These are phyloP conservation scores for Lithodes maja DNA, from an alignment of 2,888 invertebrate species.

Conservation along the genomic window DNA sequence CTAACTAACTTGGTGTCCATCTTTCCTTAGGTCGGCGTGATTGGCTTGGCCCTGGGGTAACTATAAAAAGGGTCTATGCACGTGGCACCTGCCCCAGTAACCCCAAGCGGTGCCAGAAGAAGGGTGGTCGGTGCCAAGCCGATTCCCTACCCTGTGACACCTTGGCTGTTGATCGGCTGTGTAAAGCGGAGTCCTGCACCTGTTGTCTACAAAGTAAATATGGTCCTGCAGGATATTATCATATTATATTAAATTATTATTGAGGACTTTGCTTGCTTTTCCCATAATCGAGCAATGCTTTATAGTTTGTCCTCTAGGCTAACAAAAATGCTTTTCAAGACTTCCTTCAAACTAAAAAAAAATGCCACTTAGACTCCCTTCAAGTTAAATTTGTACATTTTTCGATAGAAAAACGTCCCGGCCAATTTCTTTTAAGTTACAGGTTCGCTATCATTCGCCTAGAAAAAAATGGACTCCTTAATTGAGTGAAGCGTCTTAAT, in stretches of 20 bases:
- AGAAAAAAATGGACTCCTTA: background rate
- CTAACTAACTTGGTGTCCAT: background rate
- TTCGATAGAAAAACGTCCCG: too few relatives aligned
- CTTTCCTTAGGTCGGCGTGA: background rate
- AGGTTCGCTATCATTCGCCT: background rate
- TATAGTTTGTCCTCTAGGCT: too few relatives aligned
- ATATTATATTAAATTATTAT: background rate
- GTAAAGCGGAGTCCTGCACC: background rate
- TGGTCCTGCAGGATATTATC: background rate
- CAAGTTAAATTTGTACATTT: too few relatives aligned
- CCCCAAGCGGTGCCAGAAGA: background rate
- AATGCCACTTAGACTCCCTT: too few relatives aligned
- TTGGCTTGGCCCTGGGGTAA: background rate
- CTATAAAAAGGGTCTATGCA: background rate
- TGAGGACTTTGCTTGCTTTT: background rate
- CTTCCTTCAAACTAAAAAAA: too few relatives aligned
- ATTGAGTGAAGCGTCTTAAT: too few relatives aligned
- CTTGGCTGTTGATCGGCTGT: background rate
- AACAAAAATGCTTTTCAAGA: too few relatives aligned
- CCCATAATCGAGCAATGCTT: background rate
- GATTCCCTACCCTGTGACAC: background rate
- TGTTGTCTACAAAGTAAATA: slow-evolving; percentile 18
- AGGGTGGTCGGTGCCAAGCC: slow-evolving; percentile 18
- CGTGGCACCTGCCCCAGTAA: background rate
- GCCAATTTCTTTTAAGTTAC: too few relatives aligned